These are phyloP conservation scores for Eristalis pertinax DNA, from an alignment of 2,888 invertebrate genomes.

Conservation along the genomic window DNA sequence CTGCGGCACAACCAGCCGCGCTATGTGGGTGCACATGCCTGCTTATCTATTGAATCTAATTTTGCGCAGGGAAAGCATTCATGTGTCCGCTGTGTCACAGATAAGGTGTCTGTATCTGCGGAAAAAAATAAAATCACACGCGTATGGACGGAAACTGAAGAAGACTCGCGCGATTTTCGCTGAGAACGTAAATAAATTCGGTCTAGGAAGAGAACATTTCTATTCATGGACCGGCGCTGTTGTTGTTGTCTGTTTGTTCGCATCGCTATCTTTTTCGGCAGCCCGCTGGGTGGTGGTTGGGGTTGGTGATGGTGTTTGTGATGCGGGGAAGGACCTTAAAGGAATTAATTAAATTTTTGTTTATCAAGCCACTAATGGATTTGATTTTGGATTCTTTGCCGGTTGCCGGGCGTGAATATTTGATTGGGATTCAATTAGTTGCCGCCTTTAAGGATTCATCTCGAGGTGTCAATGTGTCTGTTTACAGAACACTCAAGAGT, in stretches of 20 bases:
- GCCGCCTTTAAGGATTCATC: background rate
- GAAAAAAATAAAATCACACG: background rate
- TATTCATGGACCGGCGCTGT: background rate
- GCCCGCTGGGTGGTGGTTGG: too few relatives aligned
- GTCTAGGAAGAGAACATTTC: background rate
- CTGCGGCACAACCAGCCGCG: background rate
- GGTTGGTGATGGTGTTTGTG: background rate
- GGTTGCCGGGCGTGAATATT: background rate
- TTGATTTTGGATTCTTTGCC: background rate
- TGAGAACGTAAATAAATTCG: background rate
- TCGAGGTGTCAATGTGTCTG: background rate
- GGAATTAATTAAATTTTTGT: background rate
- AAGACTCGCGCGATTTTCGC: background rate
- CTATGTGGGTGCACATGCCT: background rate
- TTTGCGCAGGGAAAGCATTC: background rate
- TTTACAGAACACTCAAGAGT: background rate
- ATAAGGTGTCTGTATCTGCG: background rate
- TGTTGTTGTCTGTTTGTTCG: background rate
- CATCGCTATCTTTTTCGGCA: too few relatives aligned
- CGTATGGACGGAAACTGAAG: background rate
- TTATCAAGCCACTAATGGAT: background rate
- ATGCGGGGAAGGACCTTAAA: background rate
- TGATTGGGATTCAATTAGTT: background rate
- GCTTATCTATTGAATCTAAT: background rate
- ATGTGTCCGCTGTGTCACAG: background rate